A percentile compares a stretch with the other conserved stretches of the same genome.
Conservation (phyloP, 1,140 invertebrate genomes). For the Goniozus legneri region DNA sequence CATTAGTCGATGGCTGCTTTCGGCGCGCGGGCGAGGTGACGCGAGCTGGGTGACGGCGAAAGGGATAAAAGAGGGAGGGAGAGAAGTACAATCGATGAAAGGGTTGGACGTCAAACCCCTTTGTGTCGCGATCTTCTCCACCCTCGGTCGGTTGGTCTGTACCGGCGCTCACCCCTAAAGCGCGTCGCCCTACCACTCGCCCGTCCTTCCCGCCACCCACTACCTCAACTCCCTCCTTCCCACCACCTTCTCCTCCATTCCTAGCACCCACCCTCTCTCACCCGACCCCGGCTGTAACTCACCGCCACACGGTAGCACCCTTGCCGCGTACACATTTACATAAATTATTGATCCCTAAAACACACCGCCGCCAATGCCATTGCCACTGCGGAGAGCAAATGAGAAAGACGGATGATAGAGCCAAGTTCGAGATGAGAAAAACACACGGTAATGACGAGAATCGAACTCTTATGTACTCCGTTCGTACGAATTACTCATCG, state of each 20-base stretch:
- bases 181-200: constrained; percentile 19
- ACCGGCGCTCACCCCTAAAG: constrained; percentile 15
- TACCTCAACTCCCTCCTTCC: constrained; percentile 22
- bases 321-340: constrained; percentile 55
- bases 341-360: constrained; percentile 57
- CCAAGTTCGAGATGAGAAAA: neutral
- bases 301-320: constrained; percentile 53
- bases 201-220: constrained; percentile 29
- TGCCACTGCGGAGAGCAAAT: constrained; percentile 37
- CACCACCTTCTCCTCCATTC: constrained; percentile 12
- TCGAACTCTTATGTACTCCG: neutral
- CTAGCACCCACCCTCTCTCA: constrained; percentile 11
- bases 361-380: constrained; percentile 48
- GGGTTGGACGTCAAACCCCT: constrained; percentile 53
- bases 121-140: constrained; percentile 45
- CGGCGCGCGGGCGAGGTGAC: constrained; percentile 22
- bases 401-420: too few species aligned
- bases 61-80: constrained; percentile 46
- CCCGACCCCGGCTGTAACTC: constrained; percentile 46
- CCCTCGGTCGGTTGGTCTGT: constrained; percentile 27
- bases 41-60: constrained; percentile 22
- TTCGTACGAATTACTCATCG: neutral
- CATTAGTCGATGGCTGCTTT: constrained; percentile 45
- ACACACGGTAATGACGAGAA: neutral
- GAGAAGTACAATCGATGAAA: constrained; percentile 53